Base-by-base conservation (phyloP, 2,113 vertebrate species). In the Cynoglossus semilaevis region DNA sequence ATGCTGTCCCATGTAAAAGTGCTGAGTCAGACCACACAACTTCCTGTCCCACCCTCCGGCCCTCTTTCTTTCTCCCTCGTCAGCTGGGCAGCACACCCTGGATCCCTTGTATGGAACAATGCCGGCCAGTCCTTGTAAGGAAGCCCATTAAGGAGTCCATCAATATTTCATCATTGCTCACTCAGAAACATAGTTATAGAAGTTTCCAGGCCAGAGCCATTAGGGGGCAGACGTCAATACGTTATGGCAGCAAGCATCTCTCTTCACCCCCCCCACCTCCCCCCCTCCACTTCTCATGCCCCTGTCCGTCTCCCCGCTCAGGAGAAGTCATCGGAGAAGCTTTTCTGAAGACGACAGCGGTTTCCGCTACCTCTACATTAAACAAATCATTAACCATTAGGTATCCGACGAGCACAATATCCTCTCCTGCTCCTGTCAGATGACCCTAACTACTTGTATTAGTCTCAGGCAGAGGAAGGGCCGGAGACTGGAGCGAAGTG, bases 111-210 rank as follows among this genome's bases (percentile, higher is more conserved):
- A 70, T 66, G 61, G 68, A 79, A 61, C 64, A 52, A 74, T 45
- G 36, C 74, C 63, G 63, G 76, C 74, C 72, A 76, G 77, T 75
- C 69, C 78, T 82, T 74, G 75, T 85, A 87, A 89, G 88, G 89
- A 89, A 88, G 81, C 76, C 90, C 91, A 62, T 85, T 94, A 92
- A 89, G 73, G 66, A 84, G 5, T 48, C 74, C 92, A 95, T 98
- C 91, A 97, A 98, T 97, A 96, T 95, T 98, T 96, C 84, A 98
- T 93, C 82, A 79, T 81, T 51, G 83, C 83, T 87, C 84, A 89
- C 85, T 77, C 76, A 86, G 82, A 84, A 88, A 86, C 78, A 82
- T 83, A 89, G 77, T 86, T 84, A 79, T 79, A 80, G 83, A 90
- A 89, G 82, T 90, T 90, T 90, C 86, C 81, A 83, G 85, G 75